These are phyloP conservation scores for Melanostoma scalare DNA, from an alignment of 2,888 invertebrate species.

Conservation along the genomic window DNA sequence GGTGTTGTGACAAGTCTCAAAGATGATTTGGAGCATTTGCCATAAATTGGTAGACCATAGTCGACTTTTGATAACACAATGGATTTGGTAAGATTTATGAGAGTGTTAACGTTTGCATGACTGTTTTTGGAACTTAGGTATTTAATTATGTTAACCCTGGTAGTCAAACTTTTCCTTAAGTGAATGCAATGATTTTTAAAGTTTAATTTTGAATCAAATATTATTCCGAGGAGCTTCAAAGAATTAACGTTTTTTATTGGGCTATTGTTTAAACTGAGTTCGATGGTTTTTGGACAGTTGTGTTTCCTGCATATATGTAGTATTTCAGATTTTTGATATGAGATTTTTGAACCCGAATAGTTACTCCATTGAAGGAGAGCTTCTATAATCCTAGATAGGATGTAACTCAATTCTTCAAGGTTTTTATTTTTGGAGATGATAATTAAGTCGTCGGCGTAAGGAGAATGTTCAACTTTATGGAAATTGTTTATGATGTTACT, in stretches of 20 bases:
- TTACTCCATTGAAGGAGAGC: not conserved
- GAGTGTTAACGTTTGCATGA: constrained; percentile 5
- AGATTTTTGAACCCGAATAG: not conserved
- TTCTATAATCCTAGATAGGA: not conserved
- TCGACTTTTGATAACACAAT: constrained; percentile 34
- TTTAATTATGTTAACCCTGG: constrained; percentile 41
- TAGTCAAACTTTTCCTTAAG: constrained; percentile 18
- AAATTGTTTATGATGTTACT: constrained; percentile 23
- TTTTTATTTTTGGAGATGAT: constrained; percentile 7
- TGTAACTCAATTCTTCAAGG: not conserved
- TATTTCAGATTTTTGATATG: constrained; percentile 5
- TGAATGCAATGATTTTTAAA: constrained; percentile 19
- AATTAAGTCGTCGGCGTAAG: constrained; percentile 17
- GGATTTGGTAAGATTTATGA: constrained; percentile 18
- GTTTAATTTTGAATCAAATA: constrained; percentile 13
- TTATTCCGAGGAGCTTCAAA: constrained; percentile 17
- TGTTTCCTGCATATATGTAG: constrained; percentile 43
- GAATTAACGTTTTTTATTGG: constrained; percentile 13
- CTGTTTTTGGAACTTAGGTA: constrained; percentile 26
- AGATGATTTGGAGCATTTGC: constrained; percentile 26
- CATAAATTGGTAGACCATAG: constrained; percentile 36
- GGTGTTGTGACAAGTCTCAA: constrained; percentile 19
- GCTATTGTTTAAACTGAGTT: constrained; percentile 24
- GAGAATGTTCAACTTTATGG: not conserved
- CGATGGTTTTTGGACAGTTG: constrained; percentile 4